Conservation (phyloP, 2,888 invertebrate species). For the Thecocarcelia acutangulata region DNA sequence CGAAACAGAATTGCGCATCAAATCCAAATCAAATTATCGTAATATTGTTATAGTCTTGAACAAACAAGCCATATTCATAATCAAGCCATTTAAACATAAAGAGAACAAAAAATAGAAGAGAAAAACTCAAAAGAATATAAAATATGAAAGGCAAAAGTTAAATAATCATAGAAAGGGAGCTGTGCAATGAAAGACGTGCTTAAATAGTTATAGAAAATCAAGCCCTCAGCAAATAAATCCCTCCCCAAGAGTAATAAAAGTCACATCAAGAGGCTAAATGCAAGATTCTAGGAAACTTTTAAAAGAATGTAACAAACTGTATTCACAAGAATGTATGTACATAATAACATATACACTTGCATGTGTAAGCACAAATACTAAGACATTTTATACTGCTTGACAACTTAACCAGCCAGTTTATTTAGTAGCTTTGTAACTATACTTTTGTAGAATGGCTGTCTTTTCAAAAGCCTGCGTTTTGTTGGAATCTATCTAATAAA, state of each 20-base stretch:
- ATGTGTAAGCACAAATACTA: background rate
- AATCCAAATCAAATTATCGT: slow-evolving; percentile 47
- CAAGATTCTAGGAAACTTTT: slow-evolving; percentile 3
- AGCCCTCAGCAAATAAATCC: background rate
- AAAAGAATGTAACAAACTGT: background rate
- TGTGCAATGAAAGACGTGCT: background rate
- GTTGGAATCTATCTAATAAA: background rate
- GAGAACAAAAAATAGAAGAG: background rate
- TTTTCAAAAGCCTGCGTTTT: background rate
- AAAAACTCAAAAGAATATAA: slow-evolving; percentile 5
- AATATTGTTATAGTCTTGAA: slow-evolving; percentile 50
- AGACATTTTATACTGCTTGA: background rate
- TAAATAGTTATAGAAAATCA: background rate
- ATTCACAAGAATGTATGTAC: background rate
- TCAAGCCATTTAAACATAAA: slow-evolving; percentile 51
- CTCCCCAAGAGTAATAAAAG: background rate
- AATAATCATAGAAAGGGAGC: background rate
- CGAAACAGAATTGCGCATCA: slow-evolving; percentile 28
- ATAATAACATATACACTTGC: background rate
- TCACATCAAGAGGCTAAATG: background rate
- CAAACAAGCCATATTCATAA: slow-evolving; percentile 57
- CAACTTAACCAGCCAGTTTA: background rate
- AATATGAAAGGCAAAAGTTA: slow-evolving; percentile 1
- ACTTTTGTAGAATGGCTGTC: slow-evolving; percentile 1
- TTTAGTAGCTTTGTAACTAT: background rate